Percentiles rank a stretch among this genome's conserved stretches.
phyloP scores from a whole-genome alignment of 1,140 invertebrate species.

The Pogonomyrmex barbatus region DNA sequence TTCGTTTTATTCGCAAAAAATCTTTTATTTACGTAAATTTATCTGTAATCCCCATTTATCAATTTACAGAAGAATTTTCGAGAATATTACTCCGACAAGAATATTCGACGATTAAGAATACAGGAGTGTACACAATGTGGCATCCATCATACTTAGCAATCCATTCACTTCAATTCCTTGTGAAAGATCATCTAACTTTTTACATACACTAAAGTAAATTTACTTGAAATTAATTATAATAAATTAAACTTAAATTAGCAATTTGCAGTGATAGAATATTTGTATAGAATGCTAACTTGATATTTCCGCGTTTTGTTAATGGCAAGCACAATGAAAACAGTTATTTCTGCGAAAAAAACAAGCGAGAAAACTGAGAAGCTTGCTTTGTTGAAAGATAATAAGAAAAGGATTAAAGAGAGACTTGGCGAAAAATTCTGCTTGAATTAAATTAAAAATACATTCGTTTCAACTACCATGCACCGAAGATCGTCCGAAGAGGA shows the following conservation, averaged over 20 bases:
- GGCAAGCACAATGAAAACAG: neutral
- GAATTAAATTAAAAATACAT: constrained; percentile 71
- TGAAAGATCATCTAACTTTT: constrained; percentile 52
- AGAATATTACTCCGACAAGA: constrained; percentile 24
- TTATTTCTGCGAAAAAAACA: constrained; percentile 32
- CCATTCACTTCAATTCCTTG: constrained; percentile 55
- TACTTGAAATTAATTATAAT: constrained; percentile 15
- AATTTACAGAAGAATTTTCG: constrained; percentile 17
- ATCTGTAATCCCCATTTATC: neutral
- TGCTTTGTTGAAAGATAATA: constrained; percentile 59
- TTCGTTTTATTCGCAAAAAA: neutral
- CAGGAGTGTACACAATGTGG: constrained; percentile 45
- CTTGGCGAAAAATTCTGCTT: constrained; percentile 26
- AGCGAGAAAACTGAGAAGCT: constrained; percentile 31
- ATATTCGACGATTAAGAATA: constrained; percentile 50
- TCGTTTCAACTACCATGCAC: constrained; percentile 35
- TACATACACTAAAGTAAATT: neutral
- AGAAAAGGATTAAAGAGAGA: constrained; percentile 30
- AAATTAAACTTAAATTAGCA: neutral
- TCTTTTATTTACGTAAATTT: neutral
- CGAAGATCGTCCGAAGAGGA: neutral
- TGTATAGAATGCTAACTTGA: neutral
- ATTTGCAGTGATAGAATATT: neutral
- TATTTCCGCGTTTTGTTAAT: constrained; percentile 17
- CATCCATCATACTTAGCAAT: constrained; percentile 67